Evolutionary conservation across 2,888 invertebrate species (phyloP), one percentile per base, ranked within the genome.

Genomic region (Heteromurus nitidus): DNA sequence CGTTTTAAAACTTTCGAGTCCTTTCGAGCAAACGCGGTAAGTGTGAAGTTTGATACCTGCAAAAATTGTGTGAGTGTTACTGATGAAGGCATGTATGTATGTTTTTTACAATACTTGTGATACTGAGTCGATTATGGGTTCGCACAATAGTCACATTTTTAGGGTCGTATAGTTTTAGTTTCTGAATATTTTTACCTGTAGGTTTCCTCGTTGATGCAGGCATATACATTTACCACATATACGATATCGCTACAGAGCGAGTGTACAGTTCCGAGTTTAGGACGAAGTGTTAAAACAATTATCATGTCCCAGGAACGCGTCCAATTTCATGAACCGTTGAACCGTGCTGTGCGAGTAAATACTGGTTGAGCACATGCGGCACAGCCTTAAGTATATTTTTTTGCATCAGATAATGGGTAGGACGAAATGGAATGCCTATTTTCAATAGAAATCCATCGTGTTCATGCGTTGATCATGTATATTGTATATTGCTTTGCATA

Each of bases 261-360:
- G 55, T 55, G 3, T 9, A 55, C 3, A 55, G n/a, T n/a, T n/a
- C n/a, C n/a, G n/a, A n/a, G n/a, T n/a, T n/a, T n/a, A n/a, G n/a
- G n/a, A n/a, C n/a, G n/a, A 36, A 20, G 55, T 55, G 20, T 53
- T 53, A 28, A 68, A 68, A 53, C 47, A 24, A 68, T 68, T 68
- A 20, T 68, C 53, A 30, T 68, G 42, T 58, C 13, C 13, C 36
- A 58, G 58, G 42, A 36, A 50, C 9, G 50, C 20, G 58, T 42
- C 9, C 58, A 70, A 72, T 72, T 72, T 72, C 47, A n/a, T 20
- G 16, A 70, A 58, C 58, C 70, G 22, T 24, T 70, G 42, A 42
- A 70, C 70, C 70, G 42, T 28, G 30, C 1, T 70, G 16, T 9
- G 31, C 24, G 13, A 13, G 22, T 28, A 18, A 28, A 67, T 28